Percentiles rank a stretch among this genome's conserved stretches.
phyloP scores from a whole-genome alignment of 53 echinoderm and acorn worm species.

The Mesocentrotus franciscanus region DNA sequence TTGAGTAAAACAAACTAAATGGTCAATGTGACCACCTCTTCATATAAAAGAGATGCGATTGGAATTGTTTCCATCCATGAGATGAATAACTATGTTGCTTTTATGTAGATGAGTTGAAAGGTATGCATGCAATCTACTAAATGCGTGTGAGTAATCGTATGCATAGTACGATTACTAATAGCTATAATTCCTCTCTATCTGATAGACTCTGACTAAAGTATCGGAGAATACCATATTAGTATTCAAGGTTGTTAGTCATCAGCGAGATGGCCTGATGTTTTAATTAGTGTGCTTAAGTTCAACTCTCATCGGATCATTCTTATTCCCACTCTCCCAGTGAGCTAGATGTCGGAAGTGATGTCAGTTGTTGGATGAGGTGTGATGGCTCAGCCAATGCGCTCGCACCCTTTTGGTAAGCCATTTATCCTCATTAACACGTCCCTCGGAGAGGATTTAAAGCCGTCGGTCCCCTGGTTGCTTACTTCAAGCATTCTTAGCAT shows the following conservation, averaged over 20 bases:
- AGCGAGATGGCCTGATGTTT: not conserved
- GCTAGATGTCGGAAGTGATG: too few relatives aligned
- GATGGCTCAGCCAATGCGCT: too few relatives aligned
- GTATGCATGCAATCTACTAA: not conserved
- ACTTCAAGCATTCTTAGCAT: too few relatives aligned
- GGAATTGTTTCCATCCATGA: not conserved
- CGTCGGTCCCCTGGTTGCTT: too few relatives aligned
- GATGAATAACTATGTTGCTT: not conserved
- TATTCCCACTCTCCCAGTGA: not conserved
- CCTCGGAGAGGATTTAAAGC: too few relatives aligned
- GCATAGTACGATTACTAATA: not conserved
- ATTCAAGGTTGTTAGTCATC: slow-evolving; percentile 18
- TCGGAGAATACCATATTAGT: not conserved
- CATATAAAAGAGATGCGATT: not conserved
- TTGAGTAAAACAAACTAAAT: too few relatives aligned
- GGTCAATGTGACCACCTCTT: too few relatives aligned
- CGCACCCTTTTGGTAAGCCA: too few relatives aligned
- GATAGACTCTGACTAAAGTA: not conserved
- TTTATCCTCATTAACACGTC: too few relatives aligned
- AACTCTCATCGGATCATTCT: not conserved
- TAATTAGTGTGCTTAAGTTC: not conserved
- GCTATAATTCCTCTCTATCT: not conserved
- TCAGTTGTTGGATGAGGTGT: too few relatives aligned
- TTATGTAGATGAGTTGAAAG: not conserved
- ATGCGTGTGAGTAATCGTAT: not conserved